Conservation (phyloP, 2,797 vertebrate species). For the Lagodon rhomboides region DNA sequence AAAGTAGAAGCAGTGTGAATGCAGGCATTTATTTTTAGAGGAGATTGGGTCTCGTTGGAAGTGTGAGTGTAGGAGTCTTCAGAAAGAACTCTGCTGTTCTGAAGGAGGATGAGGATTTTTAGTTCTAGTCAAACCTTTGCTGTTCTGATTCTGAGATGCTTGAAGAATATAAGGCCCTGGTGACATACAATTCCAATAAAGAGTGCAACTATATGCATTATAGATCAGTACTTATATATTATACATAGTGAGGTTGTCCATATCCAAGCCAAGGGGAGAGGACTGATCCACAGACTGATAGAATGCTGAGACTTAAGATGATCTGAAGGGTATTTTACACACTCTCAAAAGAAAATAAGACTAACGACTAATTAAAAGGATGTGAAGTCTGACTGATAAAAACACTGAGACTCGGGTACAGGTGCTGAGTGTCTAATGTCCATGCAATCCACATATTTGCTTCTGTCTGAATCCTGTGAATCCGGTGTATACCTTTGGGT, state of each 20-base stretch:
- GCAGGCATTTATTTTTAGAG: neutral
- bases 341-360: neutral
- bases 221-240: slow-evolving; percentile 17
- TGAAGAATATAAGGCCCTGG: neutral
- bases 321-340: neutral
- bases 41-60: neutral
- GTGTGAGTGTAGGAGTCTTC: neutral
- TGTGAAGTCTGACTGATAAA: neutral
- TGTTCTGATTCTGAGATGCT: neutral
- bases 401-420: neutral
- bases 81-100: slow-evolving; percentile 13
- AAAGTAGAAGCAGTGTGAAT: too few species aligned
- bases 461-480: neutral
- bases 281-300: neutral
- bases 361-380: neutral
- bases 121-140: neutral
- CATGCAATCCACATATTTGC: neutral
- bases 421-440: neutral
- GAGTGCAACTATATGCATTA: slow-evolving; percentile 23
- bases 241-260: slow-evolving; percentile 1
- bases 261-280: neutral
- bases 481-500: slow-evolving; percentile 89
- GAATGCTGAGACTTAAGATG: neutral
- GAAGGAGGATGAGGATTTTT: neutral
- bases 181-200: slow-evolving; percentile 7